Evolutionary conservation across 2,113 vertebrate species (phyloP), one percentile per base, ranked within the genome.

Genomic region (Cisticola juncidis): DNA sequence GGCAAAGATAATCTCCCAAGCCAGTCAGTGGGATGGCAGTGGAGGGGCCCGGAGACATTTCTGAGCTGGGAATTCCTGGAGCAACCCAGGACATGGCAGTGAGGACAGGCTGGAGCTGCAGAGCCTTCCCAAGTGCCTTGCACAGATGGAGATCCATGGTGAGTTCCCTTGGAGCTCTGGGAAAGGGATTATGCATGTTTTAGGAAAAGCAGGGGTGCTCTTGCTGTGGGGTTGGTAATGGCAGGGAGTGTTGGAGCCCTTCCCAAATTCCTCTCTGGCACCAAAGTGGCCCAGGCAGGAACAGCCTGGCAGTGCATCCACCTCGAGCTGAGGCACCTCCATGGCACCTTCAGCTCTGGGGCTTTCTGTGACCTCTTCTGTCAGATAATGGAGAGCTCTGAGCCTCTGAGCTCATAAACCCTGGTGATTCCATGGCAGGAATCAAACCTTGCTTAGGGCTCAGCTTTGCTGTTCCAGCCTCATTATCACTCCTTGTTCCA

Each of bases 1-100:
- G 7, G 4, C 23, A 57, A 36, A 0, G 1, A 56, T 40, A 18
- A 11, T 17, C 16, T 70, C 23, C 86, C 65, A 71, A 51, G 58
- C 22, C 22, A 78, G 60, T 20, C 3, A 45, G 26, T 0, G 5
- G 31, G 18, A 12, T 28, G 71, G 76, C 33, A 50, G 42, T 14
- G 31, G 15, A 51, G 24, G 29, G 65, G 3, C 57, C 29, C 9
- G 0, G 28, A 26, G 28, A 24, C 5, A 3, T 4, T 22, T 22
- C 74, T 19, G 8, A 12, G 17, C 33, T 48, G 42, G 50, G n/a
- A 48, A 48, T 76, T 88, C 54, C 2, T 1, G 80, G 38, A 40
- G 29, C 53, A 68, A 31, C 45, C 7, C 0, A 0, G 33, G 64
- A 48, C 56, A 28, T 1, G 13, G 76, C 22, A 16, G 31, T 74